Evolutionary conservation across 2,888 invertebrate species (phyloP), one percentile per base, ranked within the genome.

Genomic region (Phaonia tiefii): DNA sequence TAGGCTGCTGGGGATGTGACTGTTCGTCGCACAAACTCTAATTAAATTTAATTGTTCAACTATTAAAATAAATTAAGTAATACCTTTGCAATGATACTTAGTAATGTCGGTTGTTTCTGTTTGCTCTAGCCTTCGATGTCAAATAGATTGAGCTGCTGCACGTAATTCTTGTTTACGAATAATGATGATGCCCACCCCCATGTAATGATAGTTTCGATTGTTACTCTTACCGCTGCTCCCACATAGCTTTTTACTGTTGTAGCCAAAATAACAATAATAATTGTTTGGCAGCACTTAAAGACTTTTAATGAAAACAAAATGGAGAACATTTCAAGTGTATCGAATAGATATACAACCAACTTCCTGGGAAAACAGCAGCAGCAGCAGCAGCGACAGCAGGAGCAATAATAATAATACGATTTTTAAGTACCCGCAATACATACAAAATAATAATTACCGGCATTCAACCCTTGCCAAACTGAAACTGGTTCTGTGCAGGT

Each of bases 1-100:
- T 63, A n/a, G 66, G 44, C n/a, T 13, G 2, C 10, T 20, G 7
- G 22, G 26, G 22, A 15, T 17, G 56, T 65, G 63, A 58, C 71
- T 67, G 60, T 26, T 39, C 3, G 4, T 5, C 31, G 71, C 17
- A 56, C 56, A 77, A 80, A 44, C 67, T 71, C 44, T 56, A 81
- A 81, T 81, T 78, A 75, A 81, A 78, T 81, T 78, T 81, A 78
- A 81, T 81, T 81, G 75, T 75, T 63, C 11, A 71, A 37, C 75
- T 69, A 78, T 78, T 78, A 78, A 81, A 75, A 81, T 69, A 72
- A 78, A 75, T 75, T 72, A 54, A 63, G 54, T 73, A 78, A 81
- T 78, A 72, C 81, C 75, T 75, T 78, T 72, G 56, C 63, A 78
- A 78, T 77, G 72, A 72, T 75, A 76, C 70, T 60, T 46, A 67